Base-by-base conservation (phyloP, 2,888 invertebrate genomes). In the Agonopterix alstromeriana region DNA sequence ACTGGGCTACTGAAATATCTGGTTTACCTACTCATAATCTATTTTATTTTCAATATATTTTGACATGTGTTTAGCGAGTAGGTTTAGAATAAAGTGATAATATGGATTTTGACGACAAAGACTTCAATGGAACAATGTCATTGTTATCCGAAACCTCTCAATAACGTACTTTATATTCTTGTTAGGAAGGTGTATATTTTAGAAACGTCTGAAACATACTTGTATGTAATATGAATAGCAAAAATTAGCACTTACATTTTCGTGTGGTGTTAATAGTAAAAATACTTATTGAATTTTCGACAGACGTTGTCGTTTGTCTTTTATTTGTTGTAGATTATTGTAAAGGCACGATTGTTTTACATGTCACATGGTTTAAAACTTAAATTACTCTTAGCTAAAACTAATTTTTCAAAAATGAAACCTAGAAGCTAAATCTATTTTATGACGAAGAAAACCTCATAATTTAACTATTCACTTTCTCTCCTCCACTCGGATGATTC, bases 261-360 rank as follows among this genome's bases (percentile, higher is more conserved):
- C 71, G 74, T 77, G 73, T 48, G 43, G 53, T 54, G 66, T 2
- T 71, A 77, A 79, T 64, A 50, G 42, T 14, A 60, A 63, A 60
- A 64, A 61, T 60, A 66, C 57, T 57, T 60, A 56, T 56, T 51
- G 42, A 52, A 57, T 60, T 66, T 62, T 55, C 58, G 64, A 64
- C 59, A 59, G 44, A 54, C 56, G 70, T 58, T 78, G 79, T 79
- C 77, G 55, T 64, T 58, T 67, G 61, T 56, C 49, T 38, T 35
- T 48, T 58, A 49, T 68, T 65, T 68, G 55, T 45, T 45, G 46
- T 58, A 52, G 45, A 38, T 58, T 55, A 74, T 72, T 63, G 55
- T 56, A 42, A 35, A 49, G 58, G 70, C 80, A 79, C 77, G 80
- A 74, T 55, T 59, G 51, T 58, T 45, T 49, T 36, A 3, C 9